phyloP scores from a whole-genome alignment of 2,797 vertebrate species.

The Rhinogobio ventralis region DNA sequence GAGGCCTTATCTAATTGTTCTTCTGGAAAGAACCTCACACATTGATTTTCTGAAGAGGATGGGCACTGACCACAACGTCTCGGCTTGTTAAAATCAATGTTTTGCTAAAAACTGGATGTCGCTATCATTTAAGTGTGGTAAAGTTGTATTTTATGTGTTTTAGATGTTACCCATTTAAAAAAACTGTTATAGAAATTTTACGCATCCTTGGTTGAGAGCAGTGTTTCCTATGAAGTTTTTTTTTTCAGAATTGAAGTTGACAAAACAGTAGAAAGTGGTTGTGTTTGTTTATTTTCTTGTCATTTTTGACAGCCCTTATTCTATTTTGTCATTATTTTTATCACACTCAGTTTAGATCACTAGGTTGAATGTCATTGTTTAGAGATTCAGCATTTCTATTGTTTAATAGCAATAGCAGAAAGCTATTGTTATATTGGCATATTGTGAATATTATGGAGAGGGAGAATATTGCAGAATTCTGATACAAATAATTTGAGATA shows the following conservation, averaged over 20 bases:
- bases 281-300: neutral
- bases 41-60: slow-evolving; percentile 39
- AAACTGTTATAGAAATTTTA: neutral
- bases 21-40: slow-evolving; percentile 47
- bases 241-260: neutral
- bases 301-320: neutral
- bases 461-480: neutral
- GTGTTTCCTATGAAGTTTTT: neutral
- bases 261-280: neutral
- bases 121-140: neutral
- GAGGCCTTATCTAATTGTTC: slow-evolving; percentile 70
- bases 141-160: neutral
- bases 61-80: neutral
- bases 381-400: neutral
- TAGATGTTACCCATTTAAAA: too few relatives aligned
- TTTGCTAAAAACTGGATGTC: neutral
- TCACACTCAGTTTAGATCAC: neutral
- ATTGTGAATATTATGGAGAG: neutral
- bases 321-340: neutral
- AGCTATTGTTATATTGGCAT: neutral
- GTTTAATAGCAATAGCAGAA: neutral
- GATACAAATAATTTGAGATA: neutral
- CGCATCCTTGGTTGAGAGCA: neutral
- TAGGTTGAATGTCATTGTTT: neutral
- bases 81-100: neutral